Evolutionary conservation across 2,888 invertebrate species (phyloP).

Genomic region (Perizoma affinitatum): DNA sequence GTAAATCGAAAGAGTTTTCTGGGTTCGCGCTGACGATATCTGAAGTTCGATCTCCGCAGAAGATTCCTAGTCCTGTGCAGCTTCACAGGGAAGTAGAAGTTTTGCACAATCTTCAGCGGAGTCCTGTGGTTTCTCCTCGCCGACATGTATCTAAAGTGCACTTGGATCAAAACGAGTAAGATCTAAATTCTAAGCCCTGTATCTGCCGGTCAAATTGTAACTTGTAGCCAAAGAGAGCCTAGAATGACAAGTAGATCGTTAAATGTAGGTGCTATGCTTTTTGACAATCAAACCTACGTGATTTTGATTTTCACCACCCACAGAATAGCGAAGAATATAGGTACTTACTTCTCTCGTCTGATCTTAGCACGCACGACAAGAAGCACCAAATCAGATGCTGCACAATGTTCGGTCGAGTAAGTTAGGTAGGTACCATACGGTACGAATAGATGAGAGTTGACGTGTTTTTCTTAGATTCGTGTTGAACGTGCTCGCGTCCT

Average conservation of each 20-base stretch:
- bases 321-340: too few relatives aligned
- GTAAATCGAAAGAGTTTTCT: conserved; percentile 55
- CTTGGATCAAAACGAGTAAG: conserved; percentile 76
- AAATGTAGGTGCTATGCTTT: too few relatives aligned
- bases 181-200: conserved; percentile 16
- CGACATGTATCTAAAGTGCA: conserved; percentile 68
- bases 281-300: too few relatives aligned
- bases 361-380: too few relatives aligned
- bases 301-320: too few relatives aligned
- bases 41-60: conserved; percentile 69
- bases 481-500: conserved; percentile 67
- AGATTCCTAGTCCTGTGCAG: conserved; percentile 78
- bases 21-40: conserved; percentile 67
- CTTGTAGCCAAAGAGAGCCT: too few relatives aligned
- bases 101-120: conserved; percentile 87
- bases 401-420: too few relatives aligned
- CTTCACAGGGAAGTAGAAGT: conserved; percentile 87
- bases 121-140: conserved; percentile 84
- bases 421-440: too few relatives aligned
- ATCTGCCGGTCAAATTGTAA: too few relatives aligned
- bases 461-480: conserved; percentile 58
- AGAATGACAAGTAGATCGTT: too few relatives aligned
- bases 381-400: too few relatives aligned
- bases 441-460: background rate
- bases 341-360: too few relatives aligned